Conservation (phyloP, 2,113 vertebrate genomes). For the Syngnathus scovelli region DNA sequence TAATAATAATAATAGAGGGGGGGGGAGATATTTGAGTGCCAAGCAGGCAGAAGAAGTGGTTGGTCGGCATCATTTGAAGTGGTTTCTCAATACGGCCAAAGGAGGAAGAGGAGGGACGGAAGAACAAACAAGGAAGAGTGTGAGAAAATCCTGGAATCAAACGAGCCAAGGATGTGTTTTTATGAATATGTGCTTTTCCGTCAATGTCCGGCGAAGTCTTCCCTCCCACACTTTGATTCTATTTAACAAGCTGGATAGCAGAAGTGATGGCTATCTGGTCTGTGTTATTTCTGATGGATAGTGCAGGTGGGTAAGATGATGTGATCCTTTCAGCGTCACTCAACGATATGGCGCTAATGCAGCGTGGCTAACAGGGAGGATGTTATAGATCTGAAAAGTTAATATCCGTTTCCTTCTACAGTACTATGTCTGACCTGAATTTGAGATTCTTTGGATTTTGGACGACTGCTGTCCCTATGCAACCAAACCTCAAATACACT, state of each 20-base stretch:
- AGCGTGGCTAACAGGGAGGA: conserved; percentile 3
- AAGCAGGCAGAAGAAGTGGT: conserved; percentile 46
- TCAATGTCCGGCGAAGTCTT: conserved; percentile 42
- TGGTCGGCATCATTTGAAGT: conserved; percentile 54
- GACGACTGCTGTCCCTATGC: not conserved
- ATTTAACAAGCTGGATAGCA: conserved; percentile 38
- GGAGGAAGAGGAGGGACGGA: conserved; percentile 47
- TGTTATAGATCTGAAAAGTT: not conserved
- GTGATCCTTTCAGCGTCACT: conserved; percentile 17
- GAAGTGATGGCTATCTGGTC: conserved; percentile 51
- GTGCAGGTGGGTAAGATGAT: conserved; percentile 46
- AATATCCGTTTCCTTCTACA: conserved; percentile 9
- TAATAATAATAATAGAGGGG: too few species aligned
- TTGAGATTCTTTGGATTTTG: not conserved
- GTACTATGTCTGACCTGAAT: conserved; percentile 7
- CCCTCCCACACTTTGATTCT: conserved; percentile 35
- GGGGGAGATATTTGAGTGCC: conserved; percentile 19
- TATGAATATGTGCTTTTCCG: conserved; percentile 65
- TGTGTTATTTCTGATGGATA: conserved; percentile 44
- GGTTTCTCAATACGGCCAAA: conserved; percentile 53
- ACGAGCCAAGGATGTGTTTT: conserved; percentile 59
- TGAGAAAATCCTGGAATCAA: conserved; percentile 59
- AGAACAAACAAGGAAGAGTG: conserved; percentile 52
- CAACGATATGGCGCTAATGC: conserved; percentile 1
- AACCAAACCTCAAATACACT: not conserved